Base-by-base conservation (phyloP, 1,140 invertebrate genomes). In the Armadillidium nasatum region DNA sequence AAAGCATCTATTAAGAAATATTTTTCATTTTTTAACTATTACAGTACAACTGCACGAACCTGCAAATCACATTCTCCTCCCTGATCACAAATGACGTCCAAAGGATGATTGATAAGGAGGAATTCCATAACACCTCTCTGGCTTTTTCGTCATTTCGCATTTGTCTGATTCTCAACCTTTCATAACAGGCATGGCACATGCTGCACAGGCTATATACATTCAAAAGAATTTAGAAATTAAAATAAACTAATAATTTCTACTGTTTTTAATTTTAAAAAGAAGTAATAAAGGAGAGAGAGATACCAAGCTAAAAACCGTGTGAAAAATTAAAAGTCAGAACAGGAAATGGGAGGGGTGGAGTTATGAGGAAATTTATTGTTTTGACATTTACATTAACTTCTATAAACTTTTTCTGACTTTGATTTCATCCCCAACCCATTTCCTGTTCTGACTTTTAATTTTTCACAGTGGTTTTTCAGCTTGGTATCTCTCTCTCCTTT, bases 111-210 rank as follows among this genome's bases (percentile, higher is more conserved):
- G 43, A 99, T 93, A 11, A 99, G 86, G 44, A 99, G 86, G 84
- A 99, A 99, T 86, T 99, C 97, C 97, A 99, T 99, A 4, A 99
- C 97, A 82, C 97, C 97, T 95, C 94, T 73, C 97, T 89, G 10
- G 97, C 98, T 86, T 94, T 96, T 90, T 90, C 0, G 96, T 97
- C 84, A 98, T 87, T 80, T 96, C 94, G 0, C 97, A 84, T 99
- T 94, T 21, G 98, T 99, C 86, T 99, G 11, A 99, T 91, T 81
- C 92, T 89, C 91, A 92, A 4, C 97, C 98, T 86, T 99, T 99
- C 95, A 99, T 98, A 0, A 99, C 97, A 15, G 98, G 98, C 97
- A 99, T 99, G 1, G 98, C 97, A 87, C 97, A 99, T 9, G 97
- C 97, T 69, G 98, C 98, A 99, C 93, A 7, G 97, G 98, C 89